Evolutionary conservation across 2,113 vertebrate species (phyloP).

Genomic region (Sus scrofa): DNA sequence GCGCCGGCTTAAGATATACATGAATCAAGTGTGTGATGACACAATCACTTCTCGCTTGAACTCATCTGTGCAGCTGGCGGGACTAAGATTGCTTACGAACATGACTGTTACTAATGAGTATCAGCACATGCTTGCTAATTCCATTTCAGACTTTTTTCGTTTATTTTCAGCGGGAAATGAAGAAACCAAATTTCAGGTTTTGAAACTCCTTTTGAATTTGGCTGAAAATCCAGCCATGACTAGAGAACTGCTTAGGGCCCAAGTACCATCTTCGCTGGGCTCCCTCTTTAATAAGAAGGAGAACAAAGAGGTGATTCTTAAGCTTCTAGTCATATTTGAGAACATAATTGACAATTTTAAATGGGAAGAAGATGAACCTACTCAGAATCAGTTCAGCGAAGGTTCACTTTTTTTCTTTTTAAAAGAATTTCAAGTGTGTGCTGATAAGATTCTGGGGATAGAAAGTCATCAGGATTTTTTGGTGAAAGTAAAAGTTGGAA

Average conservation of each 20-base stretch:
- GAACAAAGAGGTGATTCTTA: slow-evolving; percentile 91
- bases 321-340: slow-evolving; percentile 91
- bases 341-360: slow-evolving; percentile 90
- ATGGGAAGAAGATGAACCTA: slow-evolving; percentile 74
- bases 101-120: slow-evolving; percentile 95
- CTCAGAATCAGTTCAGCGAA: slow-evolving; percentile 87
- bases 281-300: slow-evolving; percentile 91
- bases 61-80: slow-evolving; percentile 95
- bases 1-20: slow-evolving; percentile 94
- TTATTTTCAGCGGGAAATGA: slow-evolving; percentile 93
- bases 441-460: slow-evolving; percentile 91
- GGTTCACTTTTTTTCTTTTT: slow-evolving; percentile 93
- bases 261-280: slow-evolving; percentile 93
- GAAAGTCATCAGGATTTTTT: slow-evolving; percentile 92
- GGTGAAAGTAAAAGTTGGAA: slow-evolving; percentile 93
- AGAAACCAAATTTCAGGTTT: slow-evolving; percentile 93
- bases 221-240: slow-evolving; percentile 94
- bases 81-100: slow-evolving; percentile 95
- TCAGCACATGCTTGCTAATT: slow-evolving; percentile 92
- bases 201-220: slow-evolving; percentile 96
- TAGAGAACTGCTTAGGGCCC: slow-evolving; percentile 93
- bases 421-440: slow-evolving; percentile 88
- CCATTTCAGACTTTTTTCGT: slow-evolving; percentile 91
- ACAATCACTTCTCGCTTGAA: slow-evolving; percentile 93
- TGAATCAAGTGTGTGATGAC: slow-evolving; percentile 91